phyloP scores from a whole-genome alignment of 2,888 invertebrate genomes.

The Caenorhabditis sp. region DNA sequence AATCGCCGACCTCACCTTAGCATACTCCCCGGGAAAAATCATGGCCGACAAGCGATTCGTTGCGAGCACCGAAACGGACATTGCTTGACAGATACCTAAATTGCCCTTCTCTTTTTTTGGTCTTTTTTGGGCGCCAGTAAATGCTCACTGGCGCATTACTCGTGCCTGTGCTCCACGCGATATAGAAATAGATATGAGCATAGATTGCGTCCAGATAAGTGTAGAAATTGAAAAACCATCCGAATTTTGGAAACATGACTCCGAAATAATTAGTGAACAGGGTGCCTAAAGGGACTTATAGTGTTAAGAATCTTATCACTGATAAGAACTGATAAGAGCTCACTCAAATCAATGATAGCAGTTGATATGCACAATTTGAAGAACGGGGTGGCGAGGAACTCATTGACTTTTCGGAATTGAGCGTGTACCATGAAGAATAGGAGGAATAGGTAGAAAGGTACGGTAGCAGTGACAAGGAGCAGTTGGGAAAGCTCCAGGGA shows the following conservation, averaged over 20 bases:
- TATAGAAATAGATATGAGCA: slow-evolving; percentile 50
- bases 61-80: slow-evolving; percentile 54
- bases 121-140: too few species aligned
- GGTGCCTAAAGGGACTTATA: slow-evolving; percentile 14
- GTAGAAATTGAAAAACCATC: slow-evolving; percentile 30
- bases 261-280: slow-evolving; percentile 58
- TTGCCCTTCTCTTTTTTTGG: too few species aligned
- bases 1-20: slow-evolving; percentile 22
- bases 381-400: slow-evolving; percentile 29
- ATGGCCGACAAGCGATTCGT: slow-evolving; percentile 55
- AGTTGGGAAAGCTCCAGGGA: slow-evolving; percentile 13
- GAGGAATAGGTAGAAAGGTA: slow-evolving; percentile 32
- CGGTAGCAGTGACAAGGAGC: slow-evolving; percentile 15
- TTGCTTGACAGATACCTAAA: slow-evolving; percentile 56
- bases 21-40: slow-evolving; percentile 44
- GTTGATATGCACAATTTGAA: slow-evolving; percentile 44
- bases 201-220: slow-evolving; percentile 25
- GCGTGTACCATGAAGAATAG: slow-evolving; percentile 23
- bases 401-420: slow-evolving; percentile 10
- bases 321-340: not conserved
- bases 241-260: slow-evolving; percentile 54
- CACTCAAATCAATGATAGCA: slow-evolving; percentile 37
- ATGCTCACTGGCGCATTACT: too few species aligned
- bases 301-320: not conserved
- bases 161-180: slow-evolving; percentile 51